These are phyloP conservation scores for Pipistrellus kuhlii DNA, from an alignment of 2,797 vertebrate genomes.

Conservation along the genomic window DNA sequence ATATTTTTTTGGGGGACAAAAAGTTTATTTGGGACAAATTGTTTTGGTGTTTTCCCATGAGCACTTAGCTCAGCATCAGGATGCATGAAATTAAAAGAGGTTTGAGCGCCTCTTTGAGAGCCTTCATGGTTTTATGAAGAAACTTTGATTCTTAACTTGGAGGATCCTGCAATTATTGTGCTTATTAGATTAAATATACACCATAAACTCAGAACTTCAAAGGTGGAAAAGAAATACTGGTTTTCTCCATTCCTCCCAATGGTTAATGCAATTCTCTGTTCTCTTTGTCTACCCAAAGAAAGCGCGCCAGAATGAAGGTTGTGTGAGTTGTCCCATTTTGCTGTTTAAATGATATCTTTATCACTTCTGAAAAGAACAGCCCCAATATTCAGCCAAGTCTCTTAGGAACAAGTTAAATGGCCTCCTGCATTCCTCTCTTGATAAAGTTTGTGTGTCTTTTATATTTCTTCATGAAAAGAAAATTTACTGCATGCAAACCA, in stretches of 20 bases:
- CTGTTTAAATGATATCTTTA: conserved; percentile 63
- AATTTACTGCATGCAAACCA: conserved; percentile 72
- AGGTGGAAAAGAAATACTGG: conserved; percentile 59
- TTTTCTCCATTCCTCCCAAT: conserved; percentile 49
- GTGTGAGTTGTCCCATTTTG: conserved; percentile 38
- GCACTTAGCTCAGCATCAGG: not conserved
- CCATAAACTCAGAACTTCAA: conserved; percentile 65
- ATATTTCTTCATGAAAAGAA: conserved; percentile 72
- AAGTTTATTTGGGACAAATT: conserved; percentile 13
- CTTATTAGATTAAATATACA: conserved; percentile 44
- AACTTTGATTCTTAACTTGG: conserved; percentile 53
- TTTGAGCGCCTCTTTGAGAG: not conserved
- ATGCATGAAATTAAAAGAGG: not conserved
- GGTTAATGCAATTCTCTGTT: conserved; percentile 27
- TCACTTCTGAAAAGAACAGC: conserved; percentile 60
- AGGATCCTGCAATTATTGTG: conserved; percentile 57
- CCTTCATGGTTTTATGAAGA: conserved; percentile 47
- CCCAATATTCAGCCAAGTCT: conserved; percentile 62
- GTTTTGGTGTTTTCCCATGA: not conserved
- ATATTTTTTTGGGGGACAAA: not conserved
- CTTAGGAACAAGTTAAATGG: conserved; percentile 67
- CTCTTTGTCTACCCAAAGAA: conserved; percentile 34
- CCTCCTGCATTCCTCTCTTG: conserved; percentile 56
- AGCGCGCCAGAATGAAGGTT: not conserved
- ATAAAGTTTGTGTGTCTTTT: conserved; percentile 77